Evolutionary conservation across 2,888 invertebrate species (phyloP), one percentile per base, ranked within the genome.

Genomic region (Dioctria rufipes): DNA sequence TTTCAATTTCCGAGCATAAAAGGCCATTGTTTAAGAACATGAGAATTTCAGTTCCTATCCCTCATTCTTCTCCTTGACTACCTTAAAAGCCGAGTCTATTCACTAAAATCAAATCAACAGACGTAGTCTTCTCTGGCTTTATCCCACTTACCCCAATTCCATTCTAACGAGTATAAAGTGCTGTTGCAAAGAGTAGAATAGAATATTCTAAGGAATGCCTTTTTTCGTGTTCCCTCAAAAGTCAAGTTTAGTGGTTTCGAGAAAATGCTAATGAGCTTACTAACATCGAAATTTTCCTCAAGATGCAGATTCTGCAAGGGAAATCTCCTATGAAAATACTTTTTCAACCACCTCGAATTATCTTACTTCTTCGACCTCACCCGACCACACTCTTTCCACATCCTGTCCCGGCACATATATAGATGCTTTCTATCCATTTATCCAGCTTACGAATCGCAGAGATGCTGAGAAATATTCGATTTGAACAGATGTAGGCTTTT

Each of bases 201-300:
- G 61, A 61, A 61, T 39, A 25, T 61, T 39, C 39, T 3, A 25
- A 25, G 39, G 25, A 61, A 61, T 61, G 6, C 37, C 25, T 61
- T 61, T 61, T 61, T 61, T 4, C 11, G 8, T 6, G 5, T 61
- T 61, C 39, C 61, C 61, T 39, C 37, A 39, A 37, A 61, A 61
- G 61, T 61, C 61, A 25, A 61, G n/a, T 61, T 61, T 61, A 61
- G 37, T 61, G 54, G 61, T 61, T 61, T 25, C 8, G 39, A 25
- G 61, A 13, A 61, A 61, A 61, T 61, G 61, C 39, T 61, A 61
- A 61, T 61, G 39, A 61, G 61, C 61, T 61, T 61, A 61, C 61
- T 61, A 61, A 61, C 61, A 61, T 61, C 39, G 6, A 61, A 11
- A 61, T 8, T 39, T 61, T 61, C 61, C 61, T 61, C 6, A 25